A percentile compares a stretch with the other conserved stretches of the same genome.
Conservation (phyloP, 2,113 vertebrate species). For the Delphinus delphis region DNA sequence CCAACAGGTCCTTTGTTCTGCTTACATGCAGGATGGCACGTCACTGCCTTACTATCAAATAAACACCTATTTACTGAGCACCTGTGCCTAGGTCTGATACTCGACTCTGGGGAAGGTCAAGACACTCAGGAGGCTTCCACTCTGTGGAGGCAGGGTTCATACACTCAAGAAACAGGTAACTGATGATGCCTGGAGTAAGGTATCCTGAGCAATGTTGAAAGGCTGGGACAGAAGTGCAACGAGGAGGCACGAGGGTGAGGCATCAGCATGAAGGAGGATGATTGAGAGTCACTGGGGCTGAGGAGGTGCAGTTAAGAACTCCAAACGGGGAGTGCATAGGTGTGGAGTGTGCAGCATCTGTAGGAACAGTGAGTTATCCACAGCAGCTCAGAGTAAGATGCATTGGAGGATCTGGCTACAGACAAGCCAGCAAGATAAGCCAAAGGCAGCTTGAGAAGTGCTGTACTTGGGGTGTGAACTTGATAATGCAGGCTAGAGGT, state of each 20-base stretch:
- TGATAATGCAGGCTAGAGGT: not conserved
- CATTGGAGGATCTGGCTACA: not conserved
- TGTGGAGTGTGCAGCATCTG: not conserved
- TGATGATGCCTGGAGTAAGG: not conserved
- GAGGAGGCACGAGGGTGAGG: not conserved
- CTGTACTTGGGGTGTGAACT: not conserved
- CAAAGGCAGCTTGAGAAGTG: not conserved
- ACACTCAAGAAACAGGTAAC: not conserved
- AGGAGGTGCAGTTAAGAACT: not conserved
- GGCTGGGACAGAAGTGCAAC: not conserved
- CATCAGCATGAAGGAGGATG: not conserved
- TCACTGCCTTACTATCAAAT: not conserved
- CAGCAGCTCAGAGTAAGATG: not conserved
- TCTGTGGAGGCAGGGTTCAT: not conserved
- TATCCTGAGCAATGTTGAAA: not conserved
- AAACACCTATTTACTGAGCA: not conserved
- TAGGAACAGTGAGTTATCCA: not conserved
- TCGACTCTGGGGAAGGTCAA: not conserved
- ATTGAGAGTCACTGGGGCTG: not conserved
- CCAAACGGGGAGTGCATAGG: not conserved
- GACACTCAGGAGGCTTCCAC: not conserved
- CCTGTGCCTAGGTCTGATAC: not conserved
- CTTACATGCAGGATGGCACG: not conserved
- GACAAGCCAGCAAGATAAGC: not conserved
- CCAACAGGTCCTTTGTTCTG: not conserved